A percentile compares a stretch with the other conserved stretches of the same genome.
These are phyloP conservation scores for Atta texana DNA, from an alignment of 1,140 invertebrate genomes.

Conservation along the genomic window DNA sequence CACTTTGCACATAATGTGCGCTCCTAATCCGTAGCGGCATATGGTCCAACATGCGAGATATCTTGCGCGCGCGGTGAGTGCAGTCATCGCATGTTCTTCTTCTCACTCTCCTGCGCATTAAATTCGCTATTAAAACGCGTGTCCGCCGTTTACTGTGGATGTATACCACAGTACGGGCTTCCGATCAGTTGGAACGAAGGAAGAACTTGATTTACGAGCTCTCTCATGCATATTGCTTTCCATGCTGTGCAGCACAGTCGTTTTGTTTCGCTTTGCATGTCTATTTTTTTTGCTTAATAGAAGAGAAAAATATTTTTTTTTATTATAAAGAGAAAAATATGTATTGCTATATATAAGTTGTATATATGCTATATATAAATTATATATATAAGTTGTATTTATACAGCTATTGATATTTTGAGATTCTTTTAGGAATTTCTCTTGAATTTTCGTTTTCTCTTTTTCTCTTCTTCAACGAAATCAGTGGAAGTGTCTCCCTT, in stretches of 20 bases:
- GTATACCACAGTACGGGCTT: constrained; percentile 27
- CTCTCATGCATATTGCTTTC: constrained; percentile 49
- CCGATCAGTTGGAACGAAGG: constrained; percentile 49
- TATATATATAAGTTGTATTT: neutral
- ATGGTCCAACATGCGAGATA: constrained; percentile 69
- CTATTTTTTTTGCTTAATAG: neutral
- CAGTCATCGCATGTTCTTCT: constrained; percentile 44
- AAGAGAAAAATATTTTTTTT: neutral
- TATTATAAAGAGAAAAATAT: neutral
- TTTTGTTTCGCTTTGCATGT: constrained; percentile 17
- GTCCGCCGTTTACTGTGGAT: constrained; percentile 53
- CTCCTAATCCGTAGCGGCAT: constrained; percentile 74
- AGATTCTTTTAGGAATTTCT: neutral
- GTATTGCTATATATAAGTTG: too few species aligned
- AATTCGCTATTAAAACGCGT: constrained; percentile 51
- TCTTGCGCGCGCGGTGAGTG: constrained; percentile 18
- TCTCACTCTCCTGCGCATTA: constrained; percentile 36
- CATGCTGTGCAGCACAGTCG: neutral
- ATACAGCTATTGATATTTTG: too few species aligned
- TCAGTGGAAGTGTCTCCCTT: too few species aligned
- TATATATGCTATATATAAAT: too few species aligned
- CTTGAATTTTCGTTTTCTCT: neutral
- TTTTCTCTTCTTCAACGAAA: neutral
- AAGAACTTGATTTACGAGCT: constrained; percentile 55
- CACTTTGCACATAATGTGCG: constrained; percentile 68